phyloP scores from a whole-genome alignment of 2,888 invertebrate genomes.

The Drosophila emarginata region DNA sequence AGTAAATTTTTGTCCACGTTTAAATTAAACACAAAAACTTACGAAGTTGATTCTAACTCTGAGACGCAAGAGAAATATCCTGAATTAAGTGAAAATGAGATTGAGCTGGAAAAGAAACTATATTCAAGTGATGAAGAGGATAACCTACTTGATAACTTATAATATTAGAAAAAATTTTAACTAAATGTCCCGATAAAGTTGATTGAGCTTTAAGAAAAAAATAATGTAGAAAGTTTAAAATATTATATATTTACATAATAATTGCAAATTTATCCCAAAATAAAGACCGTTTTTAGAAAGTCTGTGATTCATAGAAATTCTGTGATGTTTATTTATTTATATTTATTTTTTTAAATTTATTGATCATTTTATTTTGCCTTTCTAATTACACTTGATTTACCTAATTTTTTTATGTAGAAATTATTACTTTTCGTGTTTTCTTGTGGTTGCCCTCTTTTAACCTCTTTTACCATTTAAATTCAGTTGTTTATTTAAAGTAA shows the following conservation, averaged over 20 bases:
- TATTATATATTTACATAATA: too few relatives aligned
- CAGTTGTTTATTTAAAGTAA: too few relatives aligned
- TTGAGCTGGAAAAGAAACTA: constrained; percentile 47
- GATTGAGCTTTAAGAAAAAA: neutral
- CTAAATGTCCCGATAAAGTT: too few relatives aligned
- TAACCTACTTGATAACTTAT: constrained; percentile 34
- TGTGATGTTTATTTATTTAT: neutral
- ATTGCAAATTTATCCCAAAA: neutral
- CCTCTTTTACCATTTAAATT: too few relatives aligned
- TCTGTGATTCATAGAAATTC: neutral
- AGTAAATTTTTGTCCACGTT: constrained; percentile 50
- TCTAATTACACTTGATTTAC: too few relatives aligned
- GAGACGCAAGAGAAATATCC: constrained; percentile 64
- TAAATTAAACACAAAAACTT: constrained; percentile 35
- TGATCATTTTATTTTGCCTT: neutral
- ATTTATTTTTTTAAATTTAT: neutral
- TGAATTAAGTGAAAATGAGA: constrained; percentile 35
- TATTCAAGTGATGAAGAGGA: constrained; percentile 39
- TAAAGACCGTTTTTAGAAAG: neutral
- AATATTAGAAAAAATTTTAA: neutral
- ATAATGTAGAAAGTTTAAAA: too few relatives aligned
- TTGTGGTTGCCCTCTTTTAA: too few relatives aligned
- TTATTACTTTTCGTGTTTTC: too few relatives aligned
- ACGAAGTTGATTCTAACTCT: constrained; percentile 55
- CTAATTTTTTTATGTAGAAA: too few relatives aligned